These are phyloP conservation scores for Acomys russatus DNA, from an alignment of 2,797 vertebrate genomes.

Conservation along the genomic window DNA sequence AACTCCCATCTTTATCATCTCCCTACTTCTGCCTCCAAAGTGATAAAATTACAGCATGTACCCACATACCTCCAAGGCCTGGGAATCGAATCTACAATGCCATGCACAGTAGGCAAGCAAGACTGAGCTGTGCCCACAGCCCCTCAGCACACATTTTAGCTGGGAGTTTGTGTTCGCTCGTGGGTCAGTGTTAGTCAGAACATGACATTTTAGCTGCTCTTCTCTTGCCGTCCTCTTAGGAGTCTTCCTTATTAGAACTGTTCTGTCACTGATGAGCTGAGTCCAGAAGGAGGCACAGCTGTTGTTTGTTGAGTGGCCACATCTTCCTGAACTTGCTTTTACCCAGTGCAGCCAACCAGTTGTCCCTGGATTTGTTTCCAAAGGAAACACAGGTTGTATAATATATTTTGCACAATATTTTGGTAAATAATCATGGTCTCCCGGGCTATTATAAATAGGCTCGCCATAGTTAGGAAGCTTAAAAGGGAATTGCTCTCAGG, in stretches of 20 bases:
- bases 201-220: rapidly evolving
- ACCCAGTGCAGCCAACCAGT: rapidly evolving
- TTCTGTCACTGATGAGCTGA: not conserved
- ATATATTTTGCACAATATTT: not conserved
- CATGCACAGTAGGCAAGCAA: not conserved
- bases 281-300: not conserved
- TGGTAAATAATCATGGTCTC: too few relatives aligned
- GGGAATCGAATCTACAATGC: not conserved
- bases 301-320: too few relatives aligned
- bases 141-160: not conserved
- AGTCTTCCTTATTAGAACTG: not conserved
- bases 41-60: not conserved
- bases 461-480: not conserved
- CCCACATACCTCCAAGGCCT: not conserved
- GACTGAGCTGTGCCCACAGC: not conserved
- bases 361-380: not conserved
- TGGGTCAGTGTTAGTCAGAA: not conserved
- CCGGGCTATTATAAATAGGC: too few relatives aligned
- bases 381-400: not conserved
- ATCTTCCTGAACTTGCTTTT: not conserved
- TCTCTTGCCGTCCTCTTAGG: not conserved
- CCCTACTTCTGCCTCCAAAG: not conserved
- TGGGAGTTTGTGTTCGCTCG: not conserved
- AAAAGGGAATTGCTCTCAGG: not conserved
- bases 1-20: not conserved